Base-by-base conservation (phyloP, 2,888 invertebrate species). In the Apotomis capreana region DNA sequence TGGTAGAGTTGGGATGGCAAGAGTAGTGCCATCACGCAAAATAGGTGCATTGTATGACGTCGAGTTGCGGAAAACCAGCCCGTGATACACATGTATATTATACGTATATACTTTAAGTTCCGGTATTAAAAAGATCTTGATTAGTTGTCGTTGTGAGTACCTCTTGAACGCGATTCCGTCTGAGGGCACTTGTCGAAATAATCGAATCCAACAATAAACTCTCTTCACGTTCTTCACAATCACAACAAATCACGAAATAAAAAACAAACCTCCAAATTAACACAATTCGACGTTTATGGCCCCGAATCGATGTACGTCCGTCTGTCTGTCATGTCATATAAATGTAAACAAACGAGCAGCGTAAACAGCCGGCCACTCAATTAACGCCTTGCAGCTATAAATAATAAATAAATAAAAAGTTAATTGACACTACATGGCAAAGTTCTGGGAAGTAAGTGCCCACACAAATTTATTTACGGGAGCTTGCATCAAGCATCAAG, bases 381-480 rank as follows among this genome's bases (percentile, higher is more conserved):
- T 83, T 84, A 82, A 76, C 82, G 76, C 75, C 74, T 37, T 8
- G 70, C 69, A 73, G 77, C 77, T 77, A 78, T 79, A 76, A 80
- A 76, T 54, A 80, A 79, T 79, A 83, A 84, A 83, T 77, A 81
- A 79, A 75, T 26, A 75, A 69, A 72, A 70, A 64, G 52, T 64
- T 73, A 70, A 75, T 76, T 75, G 75, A 74, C 61, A 63, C 63
- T 73, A 69, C 74, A 58, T 63, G 73, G 69, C 61, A 54, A 70
- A 60, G 46, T 36, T 67, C 67, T 57, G 55, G 55, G 67, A 70
- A 70, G 57, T 46, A 26, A 49, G 44, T 15, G 61, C 49, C 49
- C 8, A 36, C 49, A 62, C 51, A 62, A 51, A 62, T 36, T 26
- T 46, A 62, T 49, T 61, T 61, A 62, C 26, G 26, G 51, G 49